Conservation (phyloP, 2,113 vertebrate genomes). For the Budorcas taxicolor region DNA sequence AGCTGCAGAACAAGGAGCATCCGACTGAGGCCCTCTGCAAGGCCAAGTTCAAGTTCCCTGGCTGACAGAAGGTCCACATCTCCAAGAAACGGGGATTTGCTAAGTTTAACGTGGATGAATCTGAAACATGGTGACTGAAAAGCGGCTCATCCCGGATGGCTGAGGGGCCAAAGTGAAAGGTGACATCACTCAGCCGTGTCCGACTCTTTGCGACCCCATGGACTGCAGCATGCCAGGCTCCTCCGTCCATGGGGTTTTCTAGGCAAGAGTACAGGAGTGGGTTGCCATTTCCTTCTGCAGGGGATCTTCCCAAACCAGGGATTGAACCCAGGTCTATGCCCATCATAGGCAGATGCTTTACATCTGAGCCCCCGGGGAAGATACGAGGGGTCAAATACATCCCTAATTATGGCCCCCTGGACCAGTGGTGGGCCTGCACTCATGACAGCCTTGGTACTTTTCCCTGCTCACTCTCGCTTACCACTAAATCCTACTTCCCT, state of each 20-base stretch:
- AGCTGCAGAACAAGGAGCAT: background rate
- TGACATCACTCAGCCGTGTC: background rate
- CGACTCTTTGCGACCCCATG: fast-evolving
- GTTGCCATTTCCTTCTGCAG: background rate
- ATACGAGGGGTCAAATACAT: background rate
- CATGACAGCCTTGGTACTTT: background rate
- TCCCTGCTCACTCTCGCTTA: background rate
- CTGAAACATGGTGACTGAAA: background rate
- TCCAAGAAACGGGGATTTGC: background rate
- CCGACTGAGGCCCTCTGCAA: background rate
- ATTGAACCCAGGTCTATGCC: background rate
- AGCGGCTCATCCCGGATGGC: background rate
- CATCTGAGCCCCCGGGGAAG: background rate
- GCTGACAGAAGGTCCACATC: background rate
- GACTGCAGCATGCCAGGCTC: background rate
- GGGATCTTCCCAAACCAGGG: background rate
- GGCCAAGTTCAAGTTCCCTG: background rate
- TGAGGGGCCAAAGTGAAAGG: background rate
- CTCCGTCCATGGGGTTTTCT: background rate
- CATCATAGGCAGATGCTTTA: background rate
- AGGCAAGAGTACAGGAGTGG: background rate
- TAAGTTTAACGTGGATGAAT: background rate
- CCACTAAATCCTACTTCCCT: background rate
- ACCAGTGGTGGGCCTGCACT: background rate
- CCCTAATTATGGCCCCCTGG: background rate